Evolutionary conservation across 2,797 vertebrate species (phyloP).

Genomic region (Xenops minutus): DNA sequence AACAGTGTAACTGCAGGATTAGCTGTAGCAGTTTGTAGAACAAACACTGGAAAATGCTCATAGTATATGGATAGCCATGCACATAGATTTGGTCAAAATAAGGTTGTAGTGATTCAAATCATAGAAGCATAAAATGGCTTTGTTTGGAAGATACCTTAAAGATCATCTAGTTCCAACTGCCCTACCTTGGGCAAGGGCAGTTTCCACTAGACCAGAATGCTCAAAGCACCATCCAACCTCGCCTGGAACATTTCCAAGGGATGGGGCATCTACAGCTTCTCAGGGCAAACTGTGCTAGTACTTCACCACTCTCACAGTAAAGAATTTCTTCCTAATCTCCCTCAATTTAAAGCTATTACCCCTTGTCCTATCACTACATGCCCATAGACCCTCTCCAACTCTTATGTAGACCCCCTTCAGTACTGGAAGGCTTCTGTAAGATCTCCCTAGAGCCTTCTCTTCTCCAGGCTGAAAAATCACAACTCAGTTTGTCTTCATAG

Average conservation of each 20-base stretch:
- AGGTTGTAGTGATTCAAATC: background rate
- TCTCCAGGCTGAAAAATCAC: background rate
- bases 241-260: background rate
- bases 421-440: background rate
- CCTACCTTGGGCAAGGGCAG: background rate
- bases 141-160: background rate
- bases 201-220: background rate
- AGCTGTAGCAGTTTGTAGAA: background rate
- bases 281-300: background rate
- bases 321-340: no score
- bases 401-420: background rate
- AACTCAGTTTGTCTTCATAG: background rate
- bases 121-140: background rate
- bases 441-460: background rate
- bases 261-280: background rate
- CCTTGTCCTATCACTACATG: background rate
- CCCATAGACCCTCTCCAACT: background rate
- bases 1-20: background rate
- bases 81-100: background rate
- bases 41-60: background rate
- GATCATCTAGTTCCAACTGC: background rate
- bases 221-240: background rate
- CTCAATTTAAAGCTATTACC: no score
- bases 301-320: no score
- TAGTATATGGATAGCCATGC: background rate